Evolutionary conservation across 2,113 vertebrate genomes (phyloP).

Genomic region (Ginglymostoma cirratum): DNA sequence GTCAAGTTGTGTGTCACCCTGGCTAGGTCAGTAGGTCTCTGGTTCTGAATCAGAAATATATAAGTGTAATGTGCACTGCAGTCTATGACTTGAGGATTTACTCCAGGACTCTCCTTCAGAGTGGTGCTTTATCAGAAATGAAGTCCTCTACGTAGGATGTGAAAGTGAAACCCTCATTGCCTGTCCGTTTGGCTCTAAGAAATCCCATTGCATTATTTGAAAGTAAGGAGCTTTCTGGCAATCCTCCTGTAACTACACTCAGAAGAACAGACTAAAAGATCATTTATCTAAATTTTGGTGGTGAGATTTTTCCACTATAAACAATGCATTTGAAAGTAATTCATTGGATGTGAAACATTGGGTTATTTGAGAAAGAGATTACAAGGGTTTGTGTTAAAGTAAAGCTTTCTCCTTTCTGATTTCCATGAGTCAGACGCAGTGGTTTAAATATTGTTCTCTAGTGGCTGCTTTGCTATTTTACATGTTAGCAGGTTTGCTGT

Average conservation of each 20-base stretch:
- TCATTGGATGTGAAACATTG: no score
- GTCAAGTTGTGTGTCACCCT: background rate
- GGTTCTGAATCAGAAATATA: background rate
- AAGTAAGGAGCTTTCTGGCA: no score
- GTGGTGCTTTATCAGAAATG: background rate
- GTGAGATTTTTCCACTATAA: background rate
- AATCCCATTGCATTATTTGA: no score
- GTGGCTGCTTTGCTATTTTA: no score
- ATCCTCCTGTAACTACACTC: background rate
- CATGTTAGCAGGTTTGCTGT: no score
- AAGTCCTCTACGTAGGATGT: background rate
- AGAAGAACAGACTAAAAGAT: background rate
- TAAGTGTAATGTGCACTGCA: background rate
- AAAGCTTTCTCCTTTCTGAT: no score
- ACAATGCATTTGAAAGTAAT: no score
- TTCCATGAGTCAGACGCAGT: no score
- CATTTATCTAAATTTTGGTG: background rate
- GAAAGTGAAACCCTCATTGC: background rate
- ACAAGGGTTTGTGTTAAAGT: no score
- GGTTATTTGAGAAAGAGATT: no score
- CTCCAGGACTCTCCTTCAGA: background rate
- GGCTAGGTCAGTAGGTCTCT: background rate
- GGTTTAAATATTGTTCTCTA: no score
- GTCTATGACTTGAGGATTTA: background rate
- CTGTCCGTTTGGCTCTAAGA: background rate